These are phyloP conservation scores for Tiaroga cobitis DNA, from an alignment of 2,797 vertebrate species.

Conservation along the genomic window DNA sequence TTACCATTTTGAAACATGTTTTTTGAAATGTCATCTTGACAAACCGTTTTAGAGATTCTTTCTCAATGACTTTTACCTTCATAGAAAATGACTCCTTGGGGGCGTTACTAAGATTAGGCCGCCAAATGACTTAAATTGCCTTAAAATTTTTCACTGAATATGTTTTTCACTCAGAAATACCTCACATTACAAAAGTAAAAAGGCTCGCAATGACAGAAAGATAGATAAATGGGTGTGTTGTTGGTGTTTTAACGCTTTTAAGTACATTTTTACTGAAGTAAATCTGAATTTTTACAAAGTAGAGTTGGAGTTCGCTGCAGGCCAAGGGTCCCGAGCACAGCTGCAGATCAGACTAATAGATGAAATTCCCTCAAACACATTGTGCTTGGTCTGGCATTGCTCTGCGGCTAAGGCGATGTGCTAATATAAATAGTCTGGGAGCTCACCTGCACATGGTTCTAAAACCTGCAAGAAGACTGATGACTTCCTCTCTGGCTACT, in stretches of 20 bases:
- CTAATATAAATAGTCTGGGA: slow-evolving; percentile 64
- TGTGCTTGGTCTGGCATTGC: slow-evolving; percentile 68
- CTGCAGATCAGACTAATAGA: slow-evolving; percentile 33
- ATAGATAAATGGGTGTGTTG: background rate
- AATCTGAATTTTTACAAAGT: background rate
- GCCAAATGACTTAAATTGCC: background rate
- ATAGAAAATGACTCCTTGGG: background rate
- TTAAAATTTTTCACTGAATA: background rate
- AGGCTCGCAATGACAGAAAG: background rate
- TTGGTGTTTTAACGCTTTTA: background rate
- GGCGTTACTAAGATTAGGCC: background rate
- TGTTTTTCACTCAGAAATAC: background rate
- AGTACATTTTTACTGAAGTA: background rate
- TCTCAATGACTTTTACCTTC: background rate
- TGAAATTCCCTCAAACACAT: slow-evolving; percentile 45
- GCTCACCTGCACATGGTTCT: slow-evolving; percentile 67
- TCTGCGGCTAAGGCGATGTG: slow-evolving; percentile 61
- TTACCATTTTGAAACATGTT: background rate
- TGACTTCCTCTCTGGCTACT: slow-evolving; percentile 71
- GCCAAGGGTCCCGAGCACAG: slow-evolving; percentile 6
- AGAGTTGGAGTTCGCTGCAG: background rate
- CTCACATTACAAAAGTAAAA: background rate
- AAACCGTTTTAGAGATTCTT: background rate
- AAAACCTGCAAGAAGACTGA: slow-evolving; percentile 63
- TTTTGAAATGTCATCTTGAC: background rate